Conservation (phyloP, 2,888 invertebrate species). For the Cheilosia grossa region DNA sequence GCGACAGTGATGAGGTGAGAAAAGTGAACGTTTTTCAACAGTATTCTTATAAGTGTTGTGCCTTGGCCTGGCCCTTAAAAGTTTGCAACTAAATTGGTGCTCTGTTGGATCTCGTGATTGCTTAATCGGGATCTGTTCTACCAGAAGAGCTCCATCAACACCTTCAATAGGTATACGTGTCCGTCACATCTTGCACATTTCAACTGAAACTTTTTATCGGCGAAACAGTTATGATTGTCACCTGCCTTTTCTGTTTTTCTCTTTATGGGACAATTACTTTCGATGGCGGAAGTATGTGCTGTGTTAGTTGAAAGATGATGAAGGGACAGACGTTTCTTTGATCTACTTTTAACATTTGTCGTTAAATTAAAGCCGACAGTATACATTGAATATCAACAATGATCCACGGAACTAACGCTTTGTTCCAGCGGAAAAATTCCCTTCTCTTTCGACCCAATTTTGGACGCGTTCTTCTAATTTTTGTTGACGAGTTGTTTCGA, state of each 20-base stretch:
- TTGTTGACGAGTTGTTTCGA: no score
- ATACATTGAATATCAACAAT: no score
- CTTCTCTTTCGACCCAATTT: no score
- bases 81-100: conserved; percentile 9
- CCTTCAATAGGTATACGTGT: neutral
- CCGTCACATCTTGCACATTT: neutral
- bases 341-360: no score
- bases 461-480: no score
- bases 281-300: no score
- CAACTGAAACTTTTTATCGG: neutral
- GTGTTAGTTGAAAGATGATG: no score
- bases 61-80: neutral
- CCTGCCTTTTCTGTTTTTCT: neutral
- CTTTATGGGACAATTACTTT: neutral
- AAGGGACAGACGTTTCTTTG: no score
- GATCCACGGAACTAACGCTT: no score
- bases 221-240: neutral
- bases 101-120: conserved; percentile 23
- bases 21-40: conserved; percentile 32
- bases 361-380: no score
- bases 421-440: no score
- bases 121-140: conserved; percentile 17
- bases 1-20: conserved; percentile 1
- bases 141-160: neutral
- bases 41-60: neutral